Evolutionary conservation across 2,888 invertebrate species (phyloP).

Genomic region (Meteorus colon): DNA sequence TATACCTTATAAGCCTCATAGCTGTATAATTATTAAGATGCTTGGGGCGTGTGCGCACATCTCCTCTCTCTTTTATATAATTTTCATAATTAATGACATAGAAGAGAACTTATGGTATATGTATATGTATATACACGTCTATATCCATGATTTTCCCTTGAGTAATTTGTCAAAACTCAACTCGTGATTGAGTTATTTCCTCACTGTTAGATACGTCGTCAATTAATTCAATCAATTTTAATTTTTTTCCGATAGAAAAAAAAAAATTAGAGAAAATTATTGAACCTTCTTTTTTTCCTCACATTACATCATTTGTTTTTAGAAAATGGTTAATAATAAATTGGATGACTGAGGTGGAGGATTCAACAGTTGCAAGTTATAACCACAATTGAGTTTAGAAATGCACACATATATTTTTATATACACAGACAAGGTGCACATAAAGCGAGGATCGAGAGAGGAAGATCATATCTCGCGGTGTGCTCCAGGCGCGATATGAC

Average conservation of each 20-base stretch:
- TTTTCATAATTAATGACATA: slow-evolving; percentile 29
- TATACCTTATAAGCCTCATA: slow-evolving; percentile 22
- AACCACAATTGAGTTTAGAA: slow-evolving; percentile 31
- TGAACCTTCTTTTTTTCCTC: background rate
- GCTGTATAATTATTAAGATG: slow-evolving; percentile 31
- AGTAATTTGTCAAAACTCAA: slow-evolving; percentile 23
- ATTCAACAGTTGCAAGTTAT: background rate
- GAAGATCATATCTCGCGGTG: slow-evolving; percentile 63
- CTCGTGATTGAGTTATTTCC: slow-evolving; percentile 23
- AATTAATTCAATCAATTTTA: background rate
- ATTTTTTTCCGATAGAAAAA: background rate
- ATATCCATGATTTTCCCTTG: background rate
- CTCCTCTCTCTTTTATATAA: slow-evolving; percentile 24
- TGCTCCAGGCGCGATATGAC: slow-evolving; percentile 66
- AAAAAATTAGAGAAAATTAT: background rate
- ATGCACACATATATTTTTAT: slow-evolving; percentile 18
- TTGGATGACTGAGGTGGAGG: background rate
- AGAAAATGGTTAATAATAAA: background rate
- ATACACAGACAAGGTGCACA: slow-evolving; percentile 12
- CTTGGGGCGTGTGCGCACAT: slow-evolving; percentile 29
- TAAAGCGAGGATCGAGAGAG: slow-evolving; percentile 35
- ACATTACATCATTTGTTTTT: background rate
- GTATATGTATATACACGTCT: background rate
- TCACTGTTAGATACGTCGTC: slow-evolving; percentile 8
- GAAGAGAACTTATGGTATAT: background rate